Evolutionary conservation across 2,113 vertebrate species (phyloP), one percentile per base, ranked within the genome.

Genomic region (Larimichthys crocea): DNA sequence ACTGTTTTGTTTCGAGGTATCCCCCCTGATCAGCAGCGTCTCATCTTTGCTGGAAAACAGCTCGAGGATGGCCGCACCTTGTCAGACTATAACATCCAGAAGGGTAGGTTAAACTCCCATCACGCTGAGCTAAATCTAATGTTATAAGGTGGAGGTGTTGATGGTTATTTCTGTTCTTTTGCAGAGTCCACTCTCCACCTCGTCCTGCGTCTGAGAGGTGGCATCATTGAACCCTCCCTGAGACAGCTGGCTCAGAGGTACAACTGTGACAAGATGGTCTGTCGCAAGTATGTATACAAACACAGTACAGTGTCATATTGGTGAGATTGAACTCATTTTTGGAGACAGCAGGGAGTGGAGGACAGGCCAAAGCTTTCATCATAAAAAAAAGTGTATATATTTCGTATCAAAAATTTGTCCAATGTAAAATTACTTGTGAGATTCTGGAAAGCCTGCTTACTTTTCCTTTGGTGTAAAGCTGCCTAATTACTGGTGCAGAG

Each of bases 191-290:
- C 68, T 20, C 62, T 67, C 46, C 79, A 81, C 55, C 79, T 81
- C 0, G 70, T 81, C 46, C 63, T 81, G n/a, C 17, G 22, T 22
- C 71, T 68, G 71, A 68, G 70, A 44, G 77, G 68, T 2, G 60
- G 61, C 71, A 35, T 61, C 62, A 74, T 74, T 3, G 70, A 80
- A 46, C 69, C 70, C 14, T 74, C 69, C 3, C 3, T 76, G 66
- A 59, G 44, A 31, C 17, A 4, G 17, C 44, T 66, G 1, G 98
- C 98, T 69, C 97, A 99, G 95, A 99, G 98, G 49, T 99, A 98
- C 95, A 98, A 99, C 96, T 99, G 98, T 0, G 98, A 99, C 92
- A 99, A 98, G 86, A 99, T 99, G 98, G 97, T 99, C 89, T 99
- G 98, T 94, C 97, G 98, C 96, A 99, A 99, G 98, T 98, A 94